phyloP scores from a whole-genome alignment of 2,113 vertebrate genomes.

The Tenrec ecaudatus region DNA sequence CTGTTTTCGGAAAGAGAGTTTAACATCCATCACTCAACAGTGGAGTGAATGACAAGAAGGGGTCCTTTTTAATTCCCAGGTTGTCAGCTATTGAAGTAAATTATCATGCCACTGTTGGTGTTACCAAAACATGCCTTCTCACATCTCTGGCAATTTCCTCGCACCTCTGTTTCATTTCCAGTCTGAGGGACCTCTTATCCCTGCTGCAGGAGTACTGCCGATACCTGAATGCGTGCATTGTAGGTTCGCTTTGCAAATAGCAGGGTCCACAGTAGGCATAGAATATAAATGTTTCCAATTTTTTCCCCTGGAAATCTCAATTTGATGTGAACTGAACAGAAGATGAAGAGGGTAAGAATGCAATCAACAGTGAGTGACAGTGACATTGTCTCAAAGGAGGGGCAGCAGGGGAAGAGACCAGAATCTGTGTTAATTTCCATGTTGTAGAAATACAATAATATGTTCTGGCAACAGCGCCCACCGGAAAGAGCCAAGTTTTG shows the following conservation, averaged over 20 bases:
- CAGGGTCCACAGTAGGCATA: constrained; percentile 13
- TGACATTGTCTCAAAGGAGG: background rate
- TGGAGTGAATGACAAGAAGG: constrained; percentile 55
- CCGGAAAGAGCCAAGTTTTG: constrained; percentile 62
- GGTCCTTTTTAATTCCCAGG: constrained; percentile 49
- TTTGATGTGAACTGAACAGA: constrained; percentile 65
- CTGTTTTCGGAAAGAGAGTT: background rate
- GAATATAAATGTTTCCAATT: constrained; percentile 49
- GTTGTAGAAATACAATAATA: constrained; percentile 51
- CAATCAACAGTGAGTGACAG: constrained; percentile 18
- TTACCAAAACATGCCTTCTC: constrained; percentile 77
- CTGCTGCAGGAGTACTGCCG: background rate
- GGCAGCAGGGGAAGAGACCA: background rate
- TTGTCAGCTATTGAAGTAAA: constrained; percentile 80
- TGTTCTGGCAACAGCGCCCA: constrained; percentile 7
- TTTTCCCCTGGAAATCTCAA: constrained; percentile 64
- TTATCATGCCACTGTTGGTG: constrained; percentile 58
- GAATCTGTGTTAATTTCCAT: constrained; percentile 54
- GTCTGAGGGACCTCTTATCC: constrained; percentile 36
- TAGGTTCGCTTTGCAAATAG: constrained; percentile 47
- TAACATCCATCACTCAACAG: constrained; percentile 45
- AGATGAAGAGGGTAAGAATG: constrained; percentile 30
- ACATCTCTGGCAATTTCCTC: constrained; percentile 78
- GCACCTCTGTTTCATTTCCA: constrained; percentile 47
- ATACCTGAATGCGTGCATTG: background rate